Base-by-base conservation (phyloP, 2,113 vertebrate species). In the Mesoclemmys tuberculata region DNA sequence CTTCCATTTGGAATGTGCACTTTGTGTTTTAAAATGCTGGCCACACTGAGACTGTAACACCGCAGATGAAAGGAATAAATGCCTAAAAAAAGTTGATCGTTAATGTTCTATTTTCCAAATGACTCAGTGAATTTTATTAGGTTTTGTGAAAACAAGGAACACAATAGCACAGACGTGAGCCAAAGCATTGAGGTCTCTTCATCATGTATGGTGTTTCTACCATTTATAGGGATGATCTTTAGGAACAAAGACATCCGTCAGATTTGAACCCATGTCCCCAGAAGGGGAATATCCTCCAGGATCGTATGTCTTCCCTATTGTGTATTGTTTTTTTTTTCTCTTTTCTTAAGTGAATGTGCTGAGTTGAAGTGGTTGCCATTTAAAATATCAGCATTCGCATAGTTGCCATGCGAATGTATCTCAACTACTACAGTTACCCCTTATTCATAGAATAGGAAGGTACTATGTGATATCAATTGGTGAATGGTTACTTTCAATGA, bases 301-400 rank as follows among this genome's bases (percentile, higher is more conserved):
- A 80, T 82, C 80, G 41, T 89, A 88, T 90, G 52, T 31, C 16
- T 49, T 16, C 10, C 84, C 91, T 54, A 35, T 12, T 77, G 74
- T 16, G 26, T 46, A 77, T 29, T 77, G 74, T 31, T 90, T 92
- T 46, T 90, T 92, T 46, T 46, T 24, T 87, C 1, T 0, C 51
- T 27, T 41, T 38, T 44, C 35, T 80, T 80, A 85, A 85, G 38
- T 77, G 83, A 86, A 49, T 84, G 44, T 85, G 29, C 88, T 85
- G 90, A 56, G 14, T 83, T 68, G 87, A 18, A 31, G 44, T 80
- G 51, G 55, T 84, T 95, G 74, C 41, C 44, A 83, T 87, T 84
- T n/a, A 64, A 91, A 86, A 54, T 38, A 78, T 51, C 91, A 90
- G 52, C 77, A 84, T 48, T 88, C 93, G 82, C 78, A 85, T 84